Base-by-base conservation (phyloP, 1,140 invertebrate genomes). In the Ladona fulva region DNA sequence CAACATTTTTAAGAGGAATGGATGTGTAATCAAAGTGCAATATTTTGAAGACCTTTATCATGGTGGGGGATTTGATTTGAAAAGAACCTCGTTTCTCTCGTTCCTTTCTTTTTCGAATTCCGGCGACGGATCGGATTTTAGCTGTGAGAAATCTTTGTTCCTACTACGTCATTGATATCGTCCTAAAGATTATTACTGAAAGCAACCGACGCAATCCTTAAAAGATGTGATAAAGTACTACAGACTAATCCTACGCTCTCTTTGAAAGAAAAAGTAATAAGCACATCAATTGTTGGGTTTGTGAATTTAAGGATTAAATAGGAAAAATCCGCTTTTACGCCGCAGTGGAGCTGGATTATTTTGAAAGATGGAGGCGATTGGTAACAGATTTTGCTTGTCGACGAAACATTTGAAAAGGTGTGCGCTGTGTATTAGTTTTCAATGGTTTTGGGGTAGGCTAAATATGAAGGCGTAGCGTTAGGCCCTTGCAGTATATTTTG, bases 121-220 rank as follows among this genome's bases (percentile, higher is more conserved):
- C 29, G 29, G 8, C 29, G 29, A 66, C 1, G 52, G n/a, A 66
- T 66, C 12, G 14, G 3, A 66, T 66, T 66, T 66, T 66, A 66
- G 52, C 52, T 66, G 52, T 66, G 52, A 66, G 52, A 66, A 66
- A 66, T 66, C 52, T 66, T 66, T 66, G 52, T 66, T 66, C 52
- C 52, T 66, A 66, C 52, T 66, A 66, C 52, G n/a, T 22, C 52
- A 66, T 66, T 66, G 52, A 66, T 66, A 66, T 66, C 52, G 52
- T 66, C 52, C 52, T 66, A 66, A 66, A 66, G 52, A 66, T 19
- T 19, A 66, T 6, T 19, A 66, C n/a, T 66, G 52, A 66, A 22
- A 66, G 29, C 52, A 66, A 66, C 52, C n/a, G 52, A 66, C 52
- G 52, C 52, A 66, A 66, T 66, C 52, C 52, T 22, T 66, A 66